Evolutionary conservation across 2,797 vertebrate genomes (phyloP).

Genomic region (Aselliscus stoliczkanus): DNA sequence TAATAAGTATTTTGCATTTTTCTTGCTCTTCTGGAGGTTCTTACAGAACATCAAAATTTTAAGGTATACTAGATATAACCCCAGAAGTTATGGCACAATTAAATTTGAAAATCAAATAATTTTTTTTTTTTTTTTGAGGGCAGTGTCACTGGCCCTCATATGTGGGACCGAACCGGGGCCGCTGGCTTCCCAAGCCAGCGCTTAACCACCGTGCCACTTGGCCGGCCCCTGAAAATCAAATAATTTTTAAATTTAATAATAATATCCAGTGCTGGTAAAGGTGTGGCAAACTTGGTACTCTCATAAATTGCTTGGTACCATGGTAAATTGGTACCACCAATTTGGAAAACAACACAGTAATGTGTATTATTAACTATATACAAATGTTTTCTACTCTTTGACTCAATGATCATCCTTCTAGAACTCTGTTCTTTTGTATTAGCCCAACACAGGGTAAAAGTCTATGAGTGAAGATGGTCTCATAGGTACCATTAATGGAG

Average conservation of each 20-base stretch:
- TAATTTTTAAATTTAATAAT: neutral
- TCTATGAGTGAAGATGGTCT: neutral
- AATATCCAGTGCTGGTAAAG: neutral
- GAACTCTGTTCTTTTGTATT: neutral
- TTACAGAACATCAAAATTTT: neutral
- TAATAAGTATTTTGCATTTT: constrained; percentile 17
- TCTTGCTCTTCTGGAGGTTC: neutral
- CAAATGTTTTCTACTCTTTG: neutral
- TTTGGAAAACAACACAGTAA: neutral
- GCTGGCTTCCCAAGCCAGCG: too few species aligned
- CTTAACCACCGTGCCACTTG: too few species aligned
- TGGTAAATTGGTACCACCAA: neutral
- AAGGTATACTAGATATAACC: constrained; percentile 25
- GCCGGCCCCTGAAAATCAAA: constrained; percentile 40
- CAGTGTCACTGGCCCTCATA: too few species aligned
- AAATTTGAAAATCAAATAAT: constrained; percentile 31
- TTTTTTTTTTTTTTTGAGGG: too few species aligned
- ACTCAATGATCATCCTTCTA: neutral
- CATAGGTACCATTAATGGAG: neutral
- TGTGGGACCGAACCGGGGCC: too few species aligned
- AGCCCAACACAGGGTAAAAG: neutral
- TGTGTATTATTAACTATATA: neutral
- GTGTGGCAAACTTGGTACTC: neutral
- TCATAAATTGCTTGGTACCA: neutral
- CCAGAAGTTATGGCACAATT: neutral